Conservation (phyloP, 2,797 vertebrate species). For the Miichthys miiuy region DNA sequence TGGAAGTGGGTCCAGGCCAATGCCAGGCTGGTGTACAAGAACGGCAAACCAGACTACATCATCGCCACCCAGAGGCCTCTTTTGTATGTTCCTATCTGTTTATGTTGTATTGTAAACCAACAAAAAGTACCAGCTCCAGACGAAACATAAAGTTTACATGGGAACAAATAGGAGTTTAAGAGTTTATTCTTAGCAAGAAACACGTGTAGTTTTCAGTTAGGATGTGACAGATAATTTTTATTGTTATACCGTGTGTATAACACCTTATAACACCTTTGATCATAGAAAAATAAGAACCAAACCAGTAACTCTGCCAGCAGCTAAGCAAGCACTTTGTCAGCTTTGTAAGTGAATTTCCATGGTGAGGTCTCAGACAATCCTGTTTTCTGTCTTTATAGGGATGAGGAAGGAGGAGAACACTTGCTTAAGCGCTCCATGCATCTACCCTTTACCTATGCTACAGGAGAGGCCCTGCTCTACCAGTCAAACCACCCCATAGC, state of each 20-base stretch:
- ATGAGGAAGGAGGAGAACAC: conserved; percentile 89
- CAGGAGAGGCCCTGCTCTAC: conserved; percentile 89
- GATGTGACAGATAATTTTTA: background rate
- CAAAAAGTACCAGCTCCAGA: background rate
- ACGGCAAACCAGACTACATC: conserved; percentile 87
- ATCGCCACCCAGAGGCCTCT: conserved; percentile 87
- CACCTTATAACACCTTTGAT: background rate
- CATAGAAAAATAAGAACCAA: background rate
- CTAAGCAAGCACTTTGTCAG: background rate
- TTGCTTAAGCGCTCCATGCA: conserved; percentile 86
- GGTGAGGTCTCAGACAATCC: background rate
- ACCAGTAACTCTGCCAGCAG: background rate
- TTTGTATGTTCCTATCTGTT: conserved; percentile 77
- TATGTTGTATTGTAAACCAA: background rate
- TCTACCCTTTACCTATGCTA: conserved; percentile 88
- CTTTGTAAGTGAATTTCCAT: background rate
- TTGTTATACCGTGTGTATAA: background rate
- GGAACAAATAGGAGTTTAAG: too few relatives aligned
- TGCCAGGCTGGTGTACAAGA: conserved; percentile 88
- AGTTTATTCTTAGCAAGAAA: background rate
- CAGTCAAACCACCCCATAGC: conserved; percentile 83
- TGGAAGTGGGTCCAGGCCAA: conserved; percentile 91
- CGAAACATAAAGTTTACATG: background rate
- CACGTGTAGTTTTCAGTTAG: background rate
- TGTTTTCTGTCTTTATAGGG: conserved; percentile 72